Base-by-base conservation (phyloP, 2,888 invertebrate genomes). In the Tinea semifulvella region DNA sequence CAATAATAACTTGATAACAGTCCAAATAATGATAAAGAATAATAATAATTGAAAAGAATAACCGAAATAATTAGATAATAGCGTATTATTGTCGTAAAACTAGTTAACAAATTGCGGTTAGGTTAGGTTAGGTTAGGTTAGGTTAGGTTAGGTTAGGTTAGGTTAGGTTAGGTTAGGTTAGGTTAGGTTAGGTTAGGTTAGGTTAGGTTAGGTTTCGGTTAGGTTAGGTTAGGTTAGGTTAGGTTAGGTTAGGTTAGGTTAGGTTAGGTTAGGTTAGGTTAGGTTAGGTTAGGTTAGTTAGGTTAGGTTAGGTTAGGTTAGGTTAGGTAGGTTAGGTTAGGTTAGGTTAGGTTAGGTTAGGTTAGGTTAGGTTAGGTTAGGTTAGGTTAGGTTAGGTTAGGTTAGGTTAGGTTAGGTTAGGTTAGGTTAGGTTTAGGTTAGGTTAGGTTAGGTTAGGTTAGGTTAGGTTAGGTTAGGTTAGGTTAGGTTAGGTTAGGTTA, bases 221-320 rank as follows among this genome's bases (percentile, higher is more conserved):
- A 47, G 50, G 49, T 49, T 49, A 46, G 50, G 52, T 52, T 52
- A 52, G 50, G 52, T 52, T 52, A 50, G 50, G 52, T 51, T 51
- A 51, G 51, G 51, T 49, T 51, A 50, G 49, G 51, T 49, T 49
- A 47, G 49, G 49, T 51, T 49, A 48, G 49, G 52, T 49, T 50
- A 50, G 49, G 49, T 49, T 51, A 46, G 49, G 49, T 47, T 50
- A 49, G 38, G 44, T 50, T 50, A 48, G 52, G 52, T 52, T 49
- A 47, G 50, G 49, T 49, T 48, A 45, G 44, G 28, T 44, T 31
- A 31, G 44, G 49, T 49, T 48, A 48, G 48, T 44, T 45, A 45
- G 45, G 49, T 49, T 48, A 48, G 49, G 47, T 49, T 49, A 47
- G 47, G 49, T 45, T 46, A 46, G 47, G 49, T 49, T 49, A 45